A percentile compares a stretch with the other conserved stretches of the same genome.
phyloP scores from a whole-genome alignment of 2,113 vertebrate genomes.

The Strix aluco region DNA sequence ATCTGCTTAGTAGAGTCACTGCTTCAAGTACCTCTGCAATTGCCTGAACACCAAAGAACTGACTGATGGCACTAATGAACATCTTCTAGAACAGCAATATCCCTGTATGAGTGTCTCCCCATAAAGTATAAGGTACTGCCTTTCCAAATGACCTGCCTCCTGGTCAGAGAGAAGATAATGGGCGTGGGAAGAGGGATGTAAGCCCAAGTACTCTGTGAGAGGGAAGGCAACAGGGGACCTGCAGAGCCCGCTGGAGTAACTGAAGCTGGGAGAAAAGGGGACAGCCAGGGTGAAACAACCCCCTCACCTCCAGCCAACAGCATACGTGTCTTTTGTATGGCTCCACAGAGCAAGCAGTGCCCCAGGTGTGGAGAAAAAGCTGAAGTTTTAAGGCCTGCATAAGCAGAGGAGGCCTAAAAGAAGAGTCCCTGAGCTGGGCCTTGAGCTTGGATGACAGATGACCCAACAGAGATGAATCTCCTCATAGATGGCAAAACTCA shows the following conservation, averaged over 20 bases:
- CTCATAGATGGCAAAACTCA: background rate
- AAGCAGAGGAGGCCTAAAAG: background rate
- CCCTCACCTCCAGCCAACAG: accelerated
- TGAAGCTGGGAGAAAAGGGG: background rate
- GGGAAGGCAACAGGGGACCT: background rate
- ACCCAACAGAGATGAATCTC: background rate
- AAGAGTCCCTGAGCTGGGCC: background rate
- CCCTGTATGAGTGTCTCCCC: background rate
- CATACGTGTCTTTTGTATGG: background rate
- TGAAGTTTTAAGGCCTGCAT: background rate
- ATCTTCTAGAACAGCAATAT: background rate
- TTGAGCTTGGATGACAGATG: background rate
- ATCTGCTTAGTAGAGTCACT: background rate
- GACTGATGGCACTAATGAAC: background rate
- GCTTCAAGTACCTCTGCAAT: background rate
- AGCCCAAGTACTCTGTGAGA: background rate
- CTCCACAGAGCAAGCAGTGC: background rate
- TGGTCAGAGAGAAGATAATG: background rate
- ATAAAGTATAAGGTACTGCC: background rate
- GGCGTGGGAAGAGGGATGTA: background rate
- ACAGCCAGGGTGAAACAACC: background rate
- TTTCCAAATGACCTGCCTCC: background rate
- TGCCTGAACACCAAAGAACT: background rate
- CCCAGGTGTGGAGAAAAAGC: background rate
- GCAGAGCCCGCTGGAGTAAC: background rate